Evolutionary conservation across 2,113 vertebrate species (phyloP).

Genomic region (Madoqua kirkii): DNA sequence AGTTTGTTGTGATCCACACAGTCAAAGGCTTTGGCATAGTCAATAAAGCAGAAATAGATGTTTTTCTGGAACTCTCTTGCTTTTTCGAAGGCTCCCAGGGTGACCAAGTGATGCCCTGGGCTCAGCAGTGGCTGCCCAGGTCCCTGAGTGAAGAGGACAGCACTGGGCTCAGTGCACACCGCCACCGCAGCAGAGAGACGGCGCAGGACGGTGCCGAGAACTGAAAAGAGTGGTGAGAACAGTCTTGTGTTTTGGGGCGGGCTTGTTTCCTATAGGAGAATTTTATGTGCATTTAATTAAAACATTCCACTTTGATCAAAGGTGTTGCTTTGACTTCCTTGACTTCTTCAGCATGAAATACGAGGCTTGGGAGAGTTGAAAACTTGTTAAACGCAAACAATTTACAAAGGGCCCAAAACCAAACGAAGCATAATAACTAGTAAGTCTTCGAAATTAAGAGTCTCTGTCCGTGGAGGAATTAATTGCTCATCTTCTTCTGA

Average conservation of each 20-base stretch:
- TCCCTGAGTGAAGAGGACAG: background rate
- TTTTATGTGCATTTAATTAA: slow-evolving; percentile 66
- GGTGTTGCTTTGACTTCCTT: slow-evolving; percentile 58
- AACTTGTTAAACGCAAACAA: slow-evolving; percentile 48
- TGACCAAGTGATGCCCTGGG: background rate
- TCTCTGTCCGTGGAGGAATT: slow-evolving; percentile 40
- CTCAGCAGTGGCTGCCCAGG: background rate
- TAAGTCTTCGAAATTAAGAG: slow-evolving; percentile 51
- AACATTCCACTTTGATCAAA: slow-evolving; percentile 56
- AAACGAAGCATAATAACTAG: slow-evolving; percentile 48
- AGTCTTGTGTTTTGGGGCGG: slow-evolving; percentile 9
- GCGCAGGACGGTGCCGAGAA: background rate
- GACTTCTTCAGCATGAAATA: slow-evolving; percentile 54
- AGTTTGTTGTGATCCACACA: background rate
- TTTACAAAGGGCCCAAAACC: slow-evolving; percentile 40
- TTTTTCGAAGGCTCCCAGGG: background rate
- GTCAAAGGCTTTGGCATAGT: background rate
- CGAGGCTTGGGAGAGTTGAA: slow-evolving; percentile 33
- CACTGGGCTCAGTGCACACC: background rate
- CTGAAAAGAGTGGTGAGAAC: background rate
- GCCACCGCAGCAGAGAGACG: background rate
- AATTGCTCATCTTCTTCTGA: slow-evolving; percentile 54
- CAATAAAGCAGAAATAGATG: background rate
- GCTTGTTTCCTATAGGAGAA: slow-evolving; percentile 46
- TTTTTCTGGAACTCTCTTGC: background rate